Evolutionary conservation across 2,888 invertebrate species (phyloP).

Genomic region (Epinotia bilunana): DNA sequence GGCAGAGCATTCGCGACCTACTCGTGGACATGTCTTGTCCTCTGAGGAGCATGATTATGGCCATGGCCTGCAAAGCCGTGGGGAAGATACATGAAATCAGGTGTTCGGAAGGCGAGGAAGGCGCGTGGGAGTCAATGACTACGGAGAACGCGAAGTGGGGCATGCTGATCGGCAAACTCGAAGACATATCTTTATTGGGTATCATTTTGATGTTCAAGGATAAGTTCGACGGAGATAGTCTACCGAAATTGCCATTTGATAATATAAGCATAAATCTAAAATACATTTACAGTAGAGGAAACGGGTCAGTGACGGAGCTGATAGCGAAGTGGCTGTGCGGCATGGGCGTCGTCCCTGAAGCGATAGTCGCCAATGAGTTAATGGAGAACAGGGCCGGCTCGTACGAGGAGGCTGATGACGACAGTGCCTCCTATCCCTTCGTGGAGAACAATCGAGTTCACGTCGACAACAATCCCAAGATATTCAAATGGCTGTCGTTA

Average conservation of each 20-base stretch:
- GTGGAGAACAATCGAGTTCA: constrained; percentile 68
- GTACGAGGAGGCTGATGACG: constrained; percentile 55
- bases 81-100: constrained; percentile 79
- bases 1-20: constrained; percentile 90
- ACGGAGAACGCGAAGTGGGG: constrained; percentile 95
- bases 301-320: constrained; percentile 94
- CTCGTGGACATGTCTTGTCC: constrained; percentile 90
- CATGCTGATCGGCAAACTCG: constrained; percentile 93
- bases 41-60: constrained; percentile 91
- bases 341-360: constrained; percentile 88
- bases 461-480: constrained; percentile 75
- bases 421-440: constrained; percentile 63
- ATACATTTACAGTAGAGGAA: constrained; percentile 86
- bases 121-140: constrained; percentile 92
- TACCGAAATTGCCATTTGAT: constrained; percentile 83
- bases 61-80: constrained; percentile 92
- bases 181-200: constrained; percentile 93
- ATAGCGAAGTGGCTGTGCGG: constrained; percentile 94
- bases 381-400: constrained; percentile 59
- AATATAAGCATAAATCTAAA: constrained; percentile 87
- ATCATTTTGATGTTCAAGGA: constrained; percentile 86
- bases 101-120: constrained; percentile 82
- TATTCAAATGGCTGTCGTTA: constrained; percentile 86
- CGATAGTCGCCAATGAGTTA: constrained; percentile 83
- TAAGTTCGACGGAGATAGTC: constrained; percentile 64